phyloP scores from a whole-genome alignment of 2,113 vertebrate genomes.

The Mungos mungo region DNA sequence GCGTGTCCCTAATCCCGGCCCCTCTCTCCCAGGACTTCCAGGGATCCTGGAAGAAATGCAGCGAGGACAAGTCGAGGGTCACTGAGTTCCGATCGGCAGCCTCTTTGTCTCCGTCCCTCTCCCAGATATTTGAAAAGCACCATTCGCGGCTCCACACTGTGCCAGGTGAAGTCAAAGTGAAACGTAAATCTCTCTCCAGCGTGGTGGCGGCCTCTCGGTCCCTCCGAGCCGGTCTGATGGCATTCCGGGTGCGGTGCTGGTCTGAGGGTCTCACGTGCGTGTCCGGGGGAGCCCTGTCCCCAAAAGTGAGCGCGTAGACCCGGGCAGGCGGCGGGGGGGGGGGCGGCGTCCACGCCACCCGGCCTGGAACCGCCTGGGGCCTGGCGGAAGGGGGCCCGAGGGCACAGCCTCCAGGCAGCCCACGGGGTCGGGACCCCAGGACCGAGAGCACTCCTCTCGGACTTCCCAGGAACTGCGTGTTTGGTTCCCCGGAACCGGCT shows the following conservation, averaged over 20 bases:
- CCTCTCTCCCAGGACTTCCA: background rate
- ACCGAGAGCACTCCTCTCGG: no score
- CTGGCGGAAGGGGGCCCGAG: accelerated
- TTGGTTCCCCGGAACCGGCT: accelerated
- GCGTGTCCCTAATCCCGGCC: accelerated
- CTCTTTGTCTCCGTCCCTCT: background rate
- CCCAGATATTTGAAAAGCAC: background rate
- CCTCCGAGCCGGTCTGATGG: accelerated
- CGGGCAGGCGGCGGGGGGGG: background rate
- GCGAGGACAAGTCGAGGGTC: accelerated
- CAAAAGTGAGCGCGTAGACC: no score
- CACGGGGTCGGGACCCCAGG: accelerated
- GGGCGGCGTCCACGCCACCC: background rate
- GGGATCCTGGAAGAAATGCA: accelerated
- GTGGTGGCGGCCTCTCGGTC: accelerated
- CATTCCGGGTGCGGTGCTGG: background rate
- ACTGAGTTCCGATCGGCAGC: background rate
- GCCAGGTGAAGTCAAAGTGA: background rate
- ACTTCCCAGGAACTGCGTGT: accelerated
- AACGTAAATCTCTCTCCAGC: background rate
- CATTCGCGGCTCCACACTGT: accelerated
- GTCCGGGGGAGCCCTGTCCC: background rate
- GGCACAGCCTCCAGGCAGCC: accelerated
- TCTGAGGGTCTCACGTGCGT: accelerated
- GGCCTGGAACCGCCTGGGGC: background rate